Evolutionary conservation across 1,140 invertebrate genomes (phyloP), one percentile per base, ranked within the genome.

Genomic region (Drosophila eugracilis): DNA sequence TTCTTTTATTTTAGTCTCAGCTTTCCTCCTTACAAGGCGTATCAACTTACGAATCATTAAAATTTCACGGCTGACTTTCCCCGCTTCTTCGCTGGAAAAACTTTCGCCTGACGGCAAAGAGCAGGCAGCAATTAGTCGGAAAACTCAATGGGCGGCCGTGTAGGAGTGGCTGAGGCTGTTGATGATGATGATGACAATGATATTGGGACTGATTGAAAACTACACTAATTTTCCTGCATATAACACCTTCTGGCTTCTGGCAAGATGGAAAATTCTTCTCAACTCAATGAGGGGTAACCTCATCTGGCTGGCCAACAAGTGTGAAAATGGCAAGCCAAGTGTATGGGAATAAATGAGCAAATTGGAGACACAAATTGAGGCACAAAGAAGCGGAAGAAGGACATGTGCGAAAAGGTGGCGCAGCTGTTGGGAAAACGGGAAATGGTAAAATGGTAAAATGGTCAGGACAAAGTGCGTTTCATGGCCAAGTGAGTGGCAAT

Each of bases 41-140:
- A 90, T 90, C 86, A 88, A 41, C 75, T 90, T 90, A 88, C 86
- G 52, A 79, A 77, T 90, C 86, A 90, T 90, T 90, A 90, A 90
- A 90, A 90, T 83, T 88, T 90, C 72, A 83, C 72, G 78, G 74
- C 75, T 88, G 83, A 81, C 81, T 81, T 69, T 84, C 53, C 28
- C 39, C 48, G n/a, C 69, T 44, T 45, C 42, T 49, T 44, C 47
- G n/a, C 26, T 19, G 21, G 30, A 22, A 30, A 55, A 63, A 55
- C 44, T 44, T 48, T 73, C 34, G 36, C 5, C 41, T n/a, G 28
- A 32, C 62, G 50, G 44, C 79, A 78, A 84, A 81, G 78, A 81
- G 78, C 76, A 67, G 70, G 30, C 52, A 45, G 63, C 67, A 71
- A 71, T 57, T 55, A 81, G 63, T 79, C 80, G 79, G 30, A 67